Percentiles rank a stretch among this genome's conserved stretches.
Evolutionary conservation across 2,888 invertebrate genomes (phyloP).

Genomic region (Lysandra coridon): DNA sequence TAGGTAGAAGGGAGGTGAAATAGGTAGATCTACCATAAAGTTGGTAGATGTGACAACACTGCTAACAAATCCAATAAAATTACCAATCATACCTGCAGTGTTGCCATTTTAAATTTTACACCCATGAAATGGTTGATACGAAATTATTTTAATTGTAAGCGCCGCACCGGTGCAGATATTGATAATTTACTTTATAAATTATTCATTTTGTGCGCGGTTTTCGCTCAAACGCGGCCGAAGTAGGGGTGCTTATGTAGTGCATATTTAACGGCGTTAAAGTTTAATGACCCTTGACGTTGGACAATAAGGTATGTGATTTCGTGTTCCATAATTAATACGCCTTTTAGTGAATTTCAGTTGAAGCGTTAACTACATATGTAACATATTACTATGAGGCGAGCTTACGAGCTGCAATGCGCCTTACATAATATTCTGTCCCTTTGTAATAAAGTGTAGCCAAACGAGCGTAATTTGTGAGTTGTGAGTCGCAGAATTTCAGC

Average conservation of each 20-base stretch:
- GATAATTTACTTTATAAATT: slow-evolving; percentile 29
- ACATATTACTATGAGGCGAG: not conserved
- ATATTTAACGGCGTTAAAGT: slow-evolving; percentile 24
- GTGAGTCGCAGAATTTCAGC: too few species aligned
- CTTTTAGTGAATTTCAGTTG: not conserved
- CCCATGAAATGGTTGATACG: slow-evolving; percentile 22
- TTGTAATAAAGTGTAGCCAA: too few species aligned
- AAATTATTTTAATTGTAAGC: slow-evolving; percentile 24
- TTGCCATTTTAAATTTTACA: slow-evolving; percentile 11
- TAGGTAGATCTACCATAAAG: too few species aligned
- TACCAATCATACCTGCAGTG: not conserved
- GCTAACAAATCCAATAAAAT: not conserved
- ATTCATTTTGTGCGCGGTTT: slow-evolving; percentile 24
- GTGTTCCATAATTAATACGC: not conserved
- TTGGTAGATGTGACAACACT: too few species aligned
- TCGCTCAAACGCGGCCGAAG: not conserved
- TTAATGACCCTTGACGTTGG: slow-evolving; percentile 9
- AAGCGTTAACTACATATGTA: not conserved
- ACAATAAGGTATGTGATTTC: slow-evolving; percentile 18
- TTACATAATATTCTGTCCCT: too few species aligned
- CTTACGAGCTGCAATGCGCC: too few species aligned
- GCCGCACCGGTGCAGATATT: slow-evolving; percentile 20
- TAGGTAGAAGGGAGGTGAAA: too few species aligned
- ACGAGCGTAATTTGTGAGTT: too few species aligned
- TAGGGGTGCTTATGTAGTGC: not conserved